Evolutionary conservation across 2,113 vertebrate species (phyloP).

Genomic region (Chaetodon trifascialis): DNA sequence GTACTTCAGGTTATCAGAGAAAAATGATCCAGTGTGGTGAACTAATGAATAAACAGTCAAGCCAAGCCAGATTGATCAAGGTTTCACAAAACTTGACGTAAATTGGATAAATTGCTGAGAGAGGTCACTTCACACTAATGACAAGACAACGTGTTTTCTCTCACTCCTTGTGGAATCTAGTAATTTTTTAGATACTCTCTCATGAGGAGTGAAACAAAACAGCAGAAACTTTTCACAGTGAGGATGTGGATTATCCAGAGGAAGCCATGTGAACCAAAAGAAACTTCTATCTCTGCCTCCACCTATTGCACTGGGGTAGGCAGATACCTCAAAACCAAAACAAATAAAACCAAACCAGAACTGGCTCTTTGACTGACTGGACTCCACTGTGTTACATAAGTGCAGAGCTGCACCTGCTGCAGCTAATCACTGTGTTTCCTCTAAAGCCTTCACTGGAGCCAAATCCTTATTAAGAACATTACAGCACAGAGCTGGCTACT

Average conservation of each 20-base stretch:
- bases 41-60: no score
- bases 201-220: not conserved
- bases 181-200: no score
- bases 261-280: not conserved
- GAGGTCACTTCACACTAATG: no score
- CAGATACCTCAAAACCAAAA: not conserved
- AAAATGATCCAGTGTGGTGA: no score
- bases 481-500: not conserved
- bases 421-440: conserved; percentile 12
- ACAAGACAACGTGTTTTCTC: no score
- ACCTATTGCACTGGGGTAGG: not conserved
- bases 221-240: not conserved
- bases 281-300: not conserved
- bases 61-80: no score
- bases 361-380: not conserved
- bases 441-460: conserved; percentile 4
- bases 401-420: not conserved
- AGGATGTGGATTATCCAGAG: not conserved
- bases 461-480: conserved; percentile 29
- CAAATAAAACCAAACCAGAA: not conserved
- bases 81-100: no score
- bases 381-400: not conserved
- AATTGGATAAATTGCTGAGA: no score
- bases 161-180: no score
- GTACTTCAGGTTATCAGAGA: no score